Percentiles rank a stretch among this genome's conserved stretches.
Conservation (phyloP, 2,113 vertebrate species). For the Pelobates fuscus region DNA sequence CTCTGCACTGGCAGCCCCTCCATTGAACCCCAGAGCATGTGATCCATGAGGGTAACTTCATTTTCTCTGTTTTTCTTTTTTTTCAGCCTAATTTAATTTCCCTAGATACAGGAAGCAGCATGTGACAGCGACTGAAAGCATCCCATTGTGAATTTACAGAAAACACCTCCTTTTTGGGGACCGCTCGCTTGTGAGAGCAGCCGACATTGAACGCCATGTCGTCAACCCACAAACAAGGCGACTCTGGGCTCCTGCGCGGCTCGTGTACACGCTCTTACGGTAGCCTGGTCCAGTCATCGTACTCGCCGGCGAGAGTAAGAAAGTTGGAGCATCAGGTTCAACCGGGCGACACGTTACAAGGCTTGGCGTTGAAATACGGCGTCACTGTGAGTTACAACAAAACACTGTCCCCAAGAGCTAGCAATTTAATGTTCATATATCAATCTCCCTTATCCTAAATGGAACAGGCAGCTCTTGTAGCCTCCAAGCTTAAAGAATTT, state of each 20-base stretch:
- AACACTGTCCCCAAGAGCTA: background rate
- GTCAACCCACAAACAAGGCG: constrained; percentile 54
- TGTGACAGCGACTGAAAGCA: constrained; percentile 6
- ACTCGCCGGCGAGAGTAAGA: constrained; percentile 69
- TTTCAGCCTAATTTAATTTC: constrained; percentile 4
- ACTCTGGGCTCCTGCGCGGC: constrained; percentile 63
- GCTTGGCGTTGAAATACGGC: constrained; percentile 87
- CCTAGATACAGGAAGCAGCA: background rate
- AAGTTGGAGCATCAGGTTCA: constrained; percentile 75
- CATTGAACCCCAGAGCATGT: background rate
- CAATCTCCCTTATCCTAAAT: too few species aligned
- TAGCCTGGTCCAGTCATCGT: constrained; percentile 73
- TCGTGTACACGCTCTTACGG: constrained; percentile 78
- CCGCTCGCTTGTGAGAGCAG: too few species aligned
- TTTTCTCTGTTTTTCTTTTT: background rate
- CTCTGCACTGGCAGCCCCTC: too few species aligned
- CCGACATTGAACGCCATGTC: too few species aligned
- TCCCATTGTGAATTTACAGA: background rate
- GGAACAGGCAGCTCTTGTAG: too few species aligned
- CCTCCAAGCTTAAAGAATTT: too few species aligned
- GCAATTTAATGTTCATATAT: background rate
- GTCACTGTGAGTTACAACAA: constrained; percentile 86
- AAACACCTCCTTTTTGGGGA: background rate
- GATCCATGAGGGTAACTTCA: background rate
- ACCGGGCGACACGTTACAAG: constrained; percentile 83